Conservation (phyloP, 2,888 invertebrate species). For the Sicus ferrugineus region DNA sequence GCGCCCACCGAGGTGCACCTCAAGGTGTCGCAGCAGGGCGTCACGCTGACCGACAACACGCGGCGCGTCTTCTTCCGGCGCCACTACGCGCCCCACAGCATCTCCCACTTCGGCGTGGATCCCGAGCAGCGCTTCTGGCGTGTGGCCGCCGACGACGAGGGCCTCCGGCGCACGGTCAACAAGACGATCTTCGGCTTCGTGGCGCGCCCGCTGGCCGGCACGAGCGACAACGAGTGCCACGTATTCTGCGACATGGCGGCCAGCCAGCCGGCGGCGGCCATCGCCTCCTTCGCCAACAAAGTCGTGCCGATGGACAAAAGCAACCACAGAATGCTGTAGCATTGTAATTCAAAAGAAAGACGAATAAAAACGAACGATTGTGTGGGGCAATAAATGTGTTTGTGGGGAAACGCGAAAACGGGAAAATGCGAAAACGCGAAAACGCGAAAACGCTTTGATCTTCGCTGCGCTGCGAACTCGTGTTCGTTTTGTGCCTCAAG, state of each 20-base stretch:
- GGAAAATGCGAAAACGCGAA: too few species aligned
- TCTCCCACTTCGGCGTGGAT: slow-evolving; percentile 92
- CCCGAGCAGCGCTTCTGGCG: slow-evolving; percentile 86
- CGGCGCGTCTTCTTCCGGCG: slow-evolving; percentile 85
- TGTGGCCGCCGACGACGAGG: slow-evolving; percentile 44
- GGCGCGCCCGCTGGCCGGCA: slow-evolving; percentile 83
- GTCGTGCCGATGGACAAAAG: slow-evolving; percentile 53
- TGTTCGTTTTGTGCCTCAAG: too few species aligned
- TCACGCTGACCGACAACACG: slow-evolving; percentile 95
- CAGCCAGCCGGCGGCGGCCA: slow-evolving; percentile 89
- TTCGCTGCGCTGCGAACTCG: too few species aligned
- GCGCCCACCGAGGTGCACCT: slow-evolving; percentile 85
- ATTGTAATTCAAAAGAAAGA: too few species aligned
- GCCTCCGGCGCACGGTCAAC: slow-evolving; percentile 43
- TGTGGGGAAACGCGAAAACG: slow-evolving; percentile 24
- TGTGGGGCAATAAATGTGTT: slow-evolving; percentile 11
- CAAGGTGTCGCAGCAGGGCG: slow-evolving; percentile 94
- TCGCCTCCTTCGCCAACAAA: slow-evolving; percentile 69
- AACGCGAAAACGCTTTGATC: slow-evolving; percentile 11
- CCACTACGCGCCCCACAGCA: slow-evolving; percentile 88
- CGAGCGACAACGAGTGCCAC: slow-evolving; percentile 94
- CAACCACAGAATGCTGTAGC: slow-evolving; percentile 43
- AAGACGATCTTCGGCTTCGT: slow-evolving; percentile 92
- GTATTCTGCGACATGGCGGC: slow-evolving; percentile 94
- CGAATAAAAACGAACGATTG: too few species aligned